Evolutionary conservation across 2,797 vertebrate genomes (phyloP).

Genomic region (Lateolabrax maculatus): DNA sequence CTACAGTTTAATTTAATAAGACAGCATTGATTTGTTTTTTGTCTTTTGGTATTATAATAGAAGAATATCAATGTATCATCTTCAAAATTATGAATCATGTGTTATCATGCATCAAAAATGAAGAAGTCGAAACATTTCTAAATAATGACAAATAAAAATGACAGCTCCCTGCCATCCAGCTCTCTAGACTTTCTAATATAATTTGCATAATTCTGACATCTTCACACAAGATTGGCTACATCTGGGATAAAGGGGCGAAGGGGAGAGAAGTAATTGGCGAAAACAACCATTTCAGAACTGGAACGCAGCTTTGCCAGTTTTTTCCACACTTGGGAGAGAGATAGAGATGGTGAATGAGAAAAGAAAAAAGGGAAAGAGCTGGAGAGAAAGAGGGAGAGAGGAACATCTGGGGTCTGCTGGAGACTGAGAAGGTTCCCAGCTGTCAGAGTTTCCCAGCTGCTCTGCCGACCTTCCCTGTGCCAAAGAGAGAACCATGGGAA

Average conservation of each 20-base stretch:
- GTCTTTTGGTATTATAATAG: background rate
- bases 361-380: slow-evolving; percentile 33
- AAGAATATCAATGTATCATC: slow-evolving; percentile 1
- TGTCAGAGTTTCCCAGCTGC: slow-evolving; percentile 81
- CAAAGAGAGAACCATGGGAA: slow-evolving; percentile 70
- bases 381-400: slow-evolving; percentile 22
- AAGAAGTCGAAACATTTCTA: slow-evolving; percentile 36
- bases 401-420: slow-evolving; percentile 82
- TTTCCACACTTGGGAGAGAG: slow-evolving; percentile 49
- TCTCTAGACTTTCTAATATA: slow-evolving; percentile 30
- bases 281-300: slow-evolving; percentile 73
- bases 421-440: slow-evolving; percentile 79
- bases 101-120: slow-evolving; percentile 14
- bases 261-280: slow-evolving; percentile 60
- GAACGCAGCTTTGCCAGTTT: slow-evolving; percentile 60
- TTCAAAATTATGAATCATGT: background rate
- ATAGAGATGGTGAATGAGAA: slow-evolving; percentile 42
- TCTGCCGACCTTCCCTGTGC: slow-evolving; percentile 63
- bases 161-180: slow-evolving; percentile 20
- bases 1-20: slow-evolving; percentile 17
- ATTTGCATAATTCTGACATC: slow-evolving; percentile 72
- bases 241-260: slow-evolving; percentile 55
- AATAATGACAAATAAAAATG: slow-evolving; percentile 46
- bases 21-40: background rate
- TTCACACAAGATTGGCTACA: slow-evolving; percentile 69